phyloP scores from a whole-genome alignment of 2,888 invertebrate species.

The Pemphredon lugubris region DNA sequence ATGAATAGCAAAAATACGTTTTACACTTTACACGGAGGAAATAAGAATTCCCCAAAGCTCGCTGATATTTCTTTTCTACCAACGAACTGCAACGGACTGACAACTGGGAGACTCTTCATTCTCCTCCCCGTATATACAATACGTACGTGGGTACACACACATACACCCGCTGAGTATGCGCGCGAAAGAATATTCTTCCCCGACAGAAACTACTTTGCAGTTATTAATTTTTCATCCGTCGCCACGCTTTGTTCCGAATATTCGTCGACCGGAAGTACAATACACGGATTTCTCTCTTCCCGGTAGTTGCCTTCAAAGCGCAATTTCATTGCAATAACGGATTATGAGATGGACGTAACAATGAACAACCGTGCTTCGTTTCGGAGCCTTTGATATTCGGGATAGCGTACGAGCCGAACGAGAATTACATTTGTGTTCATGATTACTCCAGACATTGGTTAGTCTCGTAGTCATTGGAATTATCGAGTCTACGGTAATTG shows the following conservation, averaged over 20 bases:
- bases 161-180: too few relatives aligned
- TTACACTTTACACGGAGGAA: constrained; percentile 15
- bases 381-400: background rate
- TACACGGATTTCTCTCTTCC: background rate
- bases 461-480: too few relatives aligned
- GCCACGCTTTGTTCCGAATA: constrained; percentile 12
- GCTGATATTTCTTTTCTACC: constrained; percentile 33
- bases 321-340: constrained; percentile 16
- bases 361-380: background rate
- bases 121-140: background rate
- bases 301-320: constrained; percentile 5
- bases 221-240: constrained; percentile 49
- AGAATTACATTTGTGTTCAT: too few relatives aligned
- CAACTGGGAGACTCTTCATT: constrained; percentile 38
- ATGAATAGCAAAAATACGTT: constrained; percentile 36
- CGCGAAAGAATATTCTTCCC: constrained; percentile 33
- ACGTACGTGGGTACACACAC: background rate
- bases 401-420: too few relatives aligned
- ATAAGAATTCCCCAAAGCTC: constrained; percentile 43
- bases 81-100: constrained; percentile 22
- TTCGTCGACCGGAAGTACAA: background rate
- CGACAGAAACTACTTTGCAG: constrained; percentile 19
- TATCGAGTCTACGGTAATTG: too few relatives aligned
- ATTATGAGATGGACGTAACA: constrained; percentile 16
- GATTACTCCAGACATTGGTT: too few relatives aligned